Evolutionary conservation across 1,140 invertebrate genomes (phyloP).

Genomic region (Chironomus striatipennis): DNA sequence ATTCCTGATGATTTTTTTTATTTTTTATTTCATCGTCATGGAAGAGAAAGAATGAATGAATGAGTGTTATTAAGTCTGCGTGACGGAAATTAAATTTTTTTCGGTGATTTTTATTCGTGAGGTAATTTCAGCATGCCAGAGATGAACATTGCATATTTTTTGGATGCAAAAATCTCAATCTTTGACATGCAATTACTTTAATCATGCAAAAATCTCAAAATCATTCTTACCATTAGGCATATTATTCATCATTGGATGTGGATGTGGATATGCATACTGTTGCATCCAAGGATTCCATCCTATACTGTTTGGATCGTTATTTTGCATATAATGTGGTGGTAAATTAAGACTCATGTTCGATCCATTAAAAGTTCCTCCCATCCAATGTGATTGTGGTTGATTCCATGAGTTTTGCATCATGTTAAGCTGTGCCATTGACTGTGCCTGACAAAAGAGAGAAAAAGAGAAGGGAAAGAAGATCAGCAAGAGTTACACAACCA

Average conservation of each 20-base stretch:
- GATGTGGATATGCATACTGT: slow-evolving; percentile 40
- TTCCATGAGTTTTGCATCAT: slow-evolving; percentile 42
- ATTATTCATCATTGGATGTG: slow-evolving; percentile 33
- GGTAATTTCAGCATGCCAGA: too few relatives aligned
- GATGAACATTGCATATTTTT: not conserved
- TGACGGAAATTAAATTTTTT: too few relatives aligned
- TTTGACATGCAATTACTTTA: slow-evolving; percentile 16
- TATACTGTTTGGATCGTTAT: slow-evolving; percentile 32
- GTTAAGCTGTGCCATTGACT: slow-evolving; percentile 59
- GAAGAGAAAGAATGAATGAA: too few relatives aligned
- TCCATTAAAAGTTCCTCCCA: slow-evolving; percentile 46
- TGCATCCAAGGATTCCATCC: slow-evolving; percentile 39
- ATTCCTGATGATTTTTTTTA: not conserved
- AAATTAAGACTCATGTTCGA: slow-evolving; percentile 59
- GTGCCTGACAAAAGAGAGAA: slow-evolving; percentile 46
- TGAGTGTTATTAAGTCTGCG: too few relatives aligned
- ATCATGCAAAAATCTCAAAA: slow-evolving; percentile 23
- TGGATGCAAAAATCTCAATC: slow-evolving; percentile 28
- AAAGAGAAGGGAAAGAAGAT: too few relatives aligned
- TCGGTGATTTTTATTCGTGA: too few relatives aligned
- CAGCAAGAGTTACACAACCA: too few relatives aligned
- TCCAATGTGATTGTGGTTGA: slow-evolving; percentile 35
- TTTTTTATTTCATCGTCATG: too few relatives aligned
- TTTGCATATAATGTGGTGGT: slow-evolving; percentile 41
- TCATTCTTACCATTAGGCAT: slow-evolving; percentile 36